Evolutionary conservation across 2,113 vertebrate species (phyloP), one percentile per base, ranked within the genome.

Genomic region (Sialia sialis): DNA sequence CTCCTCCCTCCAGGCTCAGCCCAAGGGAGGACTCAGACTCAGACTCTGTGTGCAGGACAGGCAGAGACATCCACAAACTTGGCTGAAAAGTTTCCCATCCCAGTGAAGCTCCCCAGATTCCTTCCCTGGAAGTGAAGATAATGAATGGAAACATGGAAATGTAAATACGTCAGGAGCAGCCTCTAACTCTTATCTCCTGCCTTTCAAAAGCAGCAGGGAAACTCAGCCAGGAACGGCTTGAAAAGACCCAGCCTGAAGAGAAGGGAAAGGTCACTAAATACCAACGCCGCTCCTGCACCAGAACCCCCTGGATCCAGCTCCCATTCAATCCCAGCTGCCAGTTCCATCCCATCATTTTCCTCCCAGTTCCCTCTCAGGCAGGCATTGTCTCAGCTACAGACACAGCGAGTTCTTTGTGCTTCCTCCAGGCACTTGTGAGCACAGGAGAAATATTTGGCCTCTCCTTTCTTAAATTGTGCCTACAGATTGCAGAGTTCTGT

Each of bases 401-500:
- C 72, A 66, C 43, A 88, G 59, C 29, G 2, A n/a, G 21, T 41
- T 69, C 87, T 89, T 95, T 91, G 22, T 66, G 48, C 89, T 82
- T 93, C 93, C 79, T 93, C 90, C 95, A 86, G 81, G 67, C 78
- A 23, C 82, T 92, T 75, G 83, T n/a, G 62, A 94, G 73, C 7
- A 7, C 67, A 51, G 77, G 70, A 73, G 90, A 94, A 96, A 92
- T 90, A 78, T 95, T 89, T 91, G 68, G 48, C 54, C 93, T 97
- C 90, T 87, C n/a, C 77, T 54, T 81, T 78, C 89, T 51, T 77
- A 30, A 82, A 72, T 4, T 73, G 75, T 95, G 81, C 81, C 80
- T 66, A 44, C 58, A 51, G 67, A 94, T 22, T 56, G 15, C 62
- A 70, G 81, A 79, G 27, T 15, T 66, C 32, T 14, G 48, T 67